Evolutionary conservation across 1,140 invertebrate species (phyloP).

Genomic region (Panagrolaimus sp.): DNA sequence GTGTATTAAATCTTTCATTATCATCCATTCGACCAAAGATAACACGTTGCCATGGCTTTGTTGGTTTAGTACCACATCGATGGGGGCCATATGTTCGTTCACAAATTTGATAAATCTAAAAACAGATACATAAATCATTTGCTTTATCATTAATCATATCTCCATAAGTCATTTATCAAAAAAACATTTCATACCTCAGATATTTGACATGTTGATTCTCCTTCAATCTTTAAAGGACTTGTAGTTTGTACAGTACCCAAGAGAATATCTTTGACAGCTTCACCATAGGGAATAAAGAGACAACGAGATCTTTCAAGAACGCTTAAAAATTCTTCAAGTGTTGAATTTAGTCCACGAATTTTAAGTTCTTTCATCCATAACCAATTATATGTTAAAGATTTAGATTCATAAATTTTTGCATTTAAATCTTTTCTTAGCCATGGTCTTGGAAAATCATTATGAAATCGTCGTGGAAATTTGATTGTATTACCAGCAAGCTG

Average conservation of each 20-base stretch:
- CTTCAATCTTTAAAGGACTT: neutral
- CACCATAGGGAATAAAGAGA: neutral
- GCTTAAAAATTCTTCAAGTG: neutral
- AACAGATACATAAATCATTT: too few relatives aligned
- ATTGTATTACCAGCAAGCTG: neutral
- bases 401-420: neutral
- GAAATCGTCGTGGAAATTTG: constrained; percentile 8
- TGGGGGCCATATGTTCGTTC: neutral
- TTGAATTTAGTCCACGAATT: neutral
- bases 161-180: neutral
- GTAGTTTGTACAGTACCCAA: neutral
- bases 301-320: neutral
- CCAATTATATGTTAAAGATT: constrained; percentile 1
- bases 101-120: neutral
- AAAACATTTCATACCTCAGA: neutral
- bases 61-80: neutral
- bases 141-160: neutral
- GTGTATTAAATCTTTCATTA: neutral
- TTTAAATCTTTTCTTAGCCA: neutral
- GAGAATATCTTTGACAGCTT: neutral
- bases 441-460: neutral
- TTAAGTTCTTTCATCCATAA: constrained; percentile 4
- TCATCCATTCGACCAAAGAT: constrained; percentile 8
- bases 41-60: neutral
- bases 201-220: neutral